Conservation (phyloP, 1,140 invertebrate species). For the Hestina assimilis region DNA sequence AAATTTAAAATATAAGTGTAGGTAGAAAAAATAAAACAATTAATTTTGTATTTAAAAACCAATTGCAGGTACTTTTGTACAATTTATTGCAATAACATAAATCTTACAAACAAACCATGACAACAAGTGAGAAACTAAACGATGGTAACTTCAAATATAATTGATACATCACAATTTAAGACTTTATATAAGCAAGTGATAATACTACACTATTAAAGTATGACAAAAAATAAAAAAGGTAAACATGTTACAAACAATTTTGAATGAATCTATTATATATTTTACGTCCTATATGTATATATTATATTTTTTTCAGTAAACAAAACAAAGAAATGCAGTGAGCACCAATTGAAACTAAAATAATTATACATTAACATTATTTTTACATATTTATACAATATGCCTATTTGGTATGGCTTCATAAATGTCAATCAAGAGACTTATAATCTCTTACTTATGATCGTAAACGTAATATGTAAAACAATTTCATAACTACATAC, state of each 20-base stretch:
- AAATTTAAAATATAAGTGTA: no score
- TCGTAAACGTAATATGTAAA: constrained; percentile 22
- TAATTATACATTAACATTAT: constrained; percentile 36
- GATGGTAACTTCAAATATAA: constrained; percentile 65
- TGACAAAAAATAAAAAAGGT: constrained; percentile 14
- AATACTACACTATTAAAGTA: constrained; percentile 3
- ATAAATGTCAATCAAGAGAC: constrained; percentile 14
- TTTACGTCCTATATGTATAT: constrained; percentile 15
- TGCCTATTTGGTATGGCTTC: constrained; percentile 23
- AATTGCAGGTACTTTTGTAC: constrained; percentile 51
- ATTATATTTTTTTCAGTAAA: constrained; percentile 30
- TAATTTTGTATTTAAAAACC: background rate
- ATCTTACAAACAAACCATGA: constrained; percentile 70
- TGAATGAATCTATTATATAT: background rate
- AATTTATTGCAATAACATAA: constrained; percentile 74
- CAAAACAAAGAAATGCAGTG: constrained; percentile 53
- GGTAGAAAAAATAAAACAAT: background rate
- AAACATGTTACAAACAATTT: background rate
- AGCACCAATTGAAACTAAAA: constrained; percentile 60
- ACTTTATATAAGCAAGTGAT: constrained; percentile 18
- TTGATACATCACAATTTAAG: constrained; percentile 54
- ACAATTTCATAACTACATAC: constrained; percentile 8
- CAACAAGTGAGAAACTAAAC: constrained; percentile 64
- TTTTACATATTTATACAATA: constrained; percentile 62
- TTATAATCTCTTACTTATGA: constrained; percentile 2